Evolutionary conservation across 2,888 invertebrate species (phyloP), one percentile per base, ranked within the genome.

Genomic region (Hoplodrina blanda): DNA sequence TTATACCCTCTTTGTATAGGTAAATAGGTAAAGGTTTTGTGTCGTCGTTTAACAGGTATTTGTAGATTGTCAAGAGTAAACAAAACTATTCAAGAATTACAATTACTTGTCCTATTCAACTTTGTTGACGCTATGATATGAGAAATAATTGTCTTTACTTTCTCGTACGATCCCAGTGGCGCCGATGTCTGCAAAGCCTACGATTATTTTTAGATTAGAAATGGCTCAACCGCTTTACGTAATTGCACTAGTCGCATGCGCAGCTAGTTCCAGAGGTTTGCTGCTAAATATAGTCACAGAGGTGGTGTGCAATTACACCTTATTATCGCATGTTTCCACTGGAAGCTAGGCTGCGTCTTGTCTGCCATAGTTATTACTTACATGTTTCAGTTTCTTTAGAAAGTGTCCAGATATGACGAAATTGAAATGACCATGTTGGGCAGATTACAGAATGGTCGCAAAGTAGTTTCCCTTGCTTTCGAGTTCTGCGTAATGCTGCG

Each of bases 151-250:
- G 91, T 92, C 83, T 93, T 94, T 94, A 95, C 95, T 95, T 95
- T 96, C 96, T 94, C 94, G 91, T 92, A 92, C 91, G 91, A 94
- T 92, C 93, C 93, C 90, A 91, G 90, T 93, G 95, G 96, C 95
- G 95, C 95, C 95, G 90, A 91, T 90, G 93, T 91, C 94, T 92
- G 90, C 87, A 91, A 89, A 94, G 94, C 95, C 96, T 95, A 92
- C 95, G 96, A 96, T 96, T 96, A 96, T 96, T 96, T 96, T 96
- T 96, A 95, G 96, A 96, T 96, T 96, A 96, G 96, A 96, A 96
- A 96, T 95, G 95, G 95, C 95, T 94, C 94, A 95, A 95, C 95
- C 92, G 94, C 95, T 95, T 95, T 96, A 96, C 94, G 96, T 95
- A 96, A 95, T 96, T 96, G 93, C 94, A 92, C 94, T 88, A 91